phyloP scores from a whole-genome alignment of 2,113 vertebrate species.

The Nycticorax nycticorax region DNA sequence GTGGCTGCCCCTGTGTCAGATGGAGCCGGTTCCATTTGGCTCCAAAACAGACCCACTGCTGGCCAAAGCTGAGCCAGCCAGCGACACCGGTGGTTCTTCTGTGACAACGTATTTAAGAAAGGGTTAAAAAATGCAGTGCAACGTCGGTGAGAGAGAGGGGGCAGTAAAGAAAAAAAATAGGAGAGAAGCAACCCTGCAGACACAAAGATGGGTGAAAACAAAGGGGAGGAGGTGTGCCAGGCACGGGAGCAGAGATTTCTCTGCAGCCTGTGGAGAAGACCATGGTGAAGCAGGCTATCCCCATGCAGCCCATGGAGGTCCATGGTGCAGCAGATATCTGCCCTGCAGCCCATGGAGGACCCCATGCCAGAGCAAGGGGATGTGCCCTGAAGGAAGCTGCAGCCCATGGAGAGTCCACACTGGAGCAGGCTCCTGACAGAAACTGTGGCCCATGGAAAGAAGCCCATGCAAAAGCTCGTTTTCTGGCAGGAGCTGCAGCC shows the following conservation, averaged over 20 bases:
- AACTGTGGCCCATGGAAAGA: not conserved
- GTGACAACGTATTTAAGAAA: not conserved
- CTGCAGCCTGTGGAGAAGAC: not conserved
- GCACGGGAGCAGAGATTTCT: not conserved
- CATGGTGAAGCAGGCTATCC: not conserved
- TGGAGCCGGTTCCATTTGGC: not conserved
- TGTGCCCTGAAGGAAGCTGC: not conserved
- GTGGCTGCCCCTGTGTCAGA: not conserved
- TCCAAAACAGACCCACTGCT: not conserved
- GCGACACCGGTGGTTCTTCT: fast-evolving
- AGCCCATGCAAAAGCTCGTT: not conserved
- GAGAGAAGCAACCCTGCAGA: not conserved
- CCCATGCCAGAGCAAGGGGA: not conserved
- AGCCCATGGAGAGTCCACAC: not conserved
- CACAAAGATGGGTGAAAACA: not conserved
- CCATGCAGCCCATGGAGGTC: not conserved
- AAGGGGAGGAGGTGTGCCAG: not conserved
- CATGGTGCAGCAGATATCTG: not conserved
- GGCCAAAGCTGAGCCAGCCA: not conserved
- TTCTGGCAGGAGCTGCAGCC: not conserved
- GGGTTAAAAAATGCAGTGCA: not conserved
- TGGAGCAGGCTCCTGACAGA: not conserved
- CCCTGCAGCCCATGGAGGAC: not conserved
- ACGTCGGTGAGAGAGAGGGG: not conserved
- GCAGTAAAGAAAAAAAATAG: not conserved